Evolutionary conservation across 1,140 invertebrate genomes (phyloP).

Genomic region (Asobara japonica): DNA sequence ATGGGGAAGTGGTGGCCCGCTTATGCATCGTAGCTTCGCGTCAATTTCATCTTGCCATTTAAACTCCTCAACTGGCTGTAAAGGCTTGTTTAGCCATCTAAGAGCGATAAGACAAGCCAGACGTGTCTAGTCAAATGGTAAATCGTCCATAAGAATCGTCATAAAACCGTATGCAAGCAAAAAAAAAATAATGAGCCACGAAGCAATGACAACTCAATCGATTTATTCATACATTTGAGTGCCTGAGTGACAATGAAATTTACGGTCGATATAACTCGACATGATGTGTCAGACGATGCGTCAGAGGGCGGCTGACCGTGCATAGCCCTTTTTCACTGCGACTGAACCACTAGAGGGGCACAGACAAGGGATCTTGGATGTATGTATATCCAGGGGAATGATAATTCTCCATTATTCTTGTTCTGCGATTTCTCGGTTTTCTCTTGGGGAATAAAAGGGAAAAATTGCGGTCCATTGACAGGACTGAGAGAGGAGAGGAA

Average conservation of each 20-base stretch:
- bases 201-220: neutral
- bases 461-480: no score
- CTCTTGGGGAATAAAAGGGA: neutral
- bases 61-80: constrained; percentile 21
- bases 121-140: neutral
- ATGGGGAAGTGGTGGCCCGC: constrained; percentile 34
- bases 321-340: constrained; percentile 8
- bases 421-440: neutral
- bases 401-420: neutral
- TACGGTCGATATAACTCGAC: neutral
- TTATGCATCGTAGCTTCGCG: constrained; percentile 41
- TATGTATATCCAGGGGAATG: neutral
- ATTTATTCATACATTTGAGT: neutral
- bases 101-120: neutral
- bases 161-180: no score
- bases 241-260: neutral
- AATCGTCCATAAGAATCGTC: neutral
- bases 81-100: constrained; percentile 19
- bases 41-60: constrained; percentile 47
- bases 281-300: neutral
- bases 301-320: constrained; percentile 10
- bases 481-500: neutral
- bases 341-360: constrained; percentile 2
- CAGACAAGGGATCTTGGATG: constrained; percentile 7
- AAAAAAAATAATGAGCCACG: neutral